Conservation (phyloP, 2,888 invertebrate genomes). For the Pammene aurita region DNA sequence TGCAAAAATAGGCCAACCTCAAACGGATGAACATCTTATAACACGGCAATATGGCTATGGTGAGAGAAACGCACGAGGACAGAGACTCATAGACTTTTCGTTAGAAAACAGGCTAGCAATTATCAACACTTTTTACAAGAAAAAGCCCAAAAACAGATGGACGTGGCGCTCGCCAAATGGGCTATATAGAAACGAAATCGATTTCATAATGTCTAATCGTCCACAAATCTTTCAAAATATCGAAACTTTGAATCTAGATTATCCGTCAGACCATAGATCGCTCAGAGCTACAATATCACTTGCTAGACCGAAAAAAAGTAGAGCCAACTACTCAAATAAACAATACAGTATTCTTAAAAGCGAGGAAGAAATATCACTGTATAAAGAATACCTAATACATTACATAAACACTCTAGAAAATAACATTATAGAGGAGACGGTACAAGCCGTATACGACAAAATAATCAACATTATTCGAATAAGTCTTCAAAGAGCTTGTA, state of each 20-base stretch:
- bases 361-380: no score
- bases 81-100: not conserved
- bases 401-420: no score
- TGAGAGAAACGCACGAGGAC: slow-evolving; percentile 6
- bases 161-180: not conserved
- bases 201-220: not conserved
- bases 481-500: no score
- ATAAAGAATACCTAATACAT: no score
- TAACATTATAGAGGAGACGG: no score
- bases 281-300: no score
- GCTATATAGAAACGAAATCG: not conserved
- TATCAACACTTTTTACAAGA: not conserved
- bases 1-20: slow-evolving; percentile 28
- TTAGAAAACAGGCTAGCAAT: not conserved
- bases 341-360: no score
- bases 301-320: no score
- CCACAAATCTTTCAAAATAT: not conserved
- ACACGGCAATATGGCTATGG: not conserved
- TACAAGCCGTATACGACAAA: no score
- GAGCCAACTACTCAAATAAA: no score
- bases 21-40: not conserved
- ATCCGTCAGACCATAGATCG: not conserved
- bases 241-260: not conserved
- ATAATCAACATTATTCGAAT: no score
- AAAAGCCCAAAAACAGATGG: not conserved